Conservation (phyloP, 1,140 invertebrate genomes). For the Pissodes strobi region DNA sequence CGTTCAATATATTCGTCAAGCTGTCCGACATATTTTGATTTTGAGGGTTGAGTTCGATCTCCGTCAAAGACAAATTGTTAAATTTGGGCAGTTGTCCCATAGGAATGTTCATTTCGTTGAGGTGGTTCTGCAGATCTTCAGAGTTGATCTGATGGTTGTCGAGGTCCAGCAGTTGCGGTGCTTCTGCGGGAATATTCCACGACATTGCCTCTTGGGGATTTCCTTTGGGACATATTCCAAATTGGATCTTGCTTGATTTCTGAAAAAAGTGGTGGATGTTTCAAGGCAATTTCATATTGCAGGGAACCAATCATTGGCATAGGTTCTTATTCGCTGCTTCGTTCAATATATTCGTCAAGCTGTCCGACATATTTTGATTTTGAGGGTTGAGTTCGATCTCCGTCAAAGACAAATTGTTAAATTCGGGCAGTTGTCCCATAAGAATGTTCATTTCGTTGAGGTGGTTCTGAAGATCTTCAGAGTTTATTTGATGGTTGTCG, state of each 20-base stretch:
- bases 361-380: conserved; percentile 58
- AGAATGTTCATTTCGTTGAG: conserved; percentile 31
- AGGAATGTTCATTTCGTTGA: conserved; percentile 31
- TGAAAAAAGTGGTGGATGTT: no score
- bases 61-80: conserved; percentile 27
- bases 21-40: conserved; percentile 59
- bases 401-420: conserved; percentile 26
- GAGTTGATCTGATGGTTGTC: conserved; percentile 35
- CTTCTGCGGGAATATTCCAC: no score
- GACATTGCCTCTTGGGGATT: no score
- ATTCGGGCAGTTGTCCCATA: no score
- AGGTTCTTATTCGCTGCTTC: background rate
- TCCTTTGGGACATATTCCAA: no score
- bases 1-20: conserved; percentile 57
- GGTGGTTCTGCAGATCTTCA: conserved; percentile 17
- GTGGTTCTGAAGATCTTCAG: conserved; percentile 20
- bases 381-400: conserved; percentile 26
- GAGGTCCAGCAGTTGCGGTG: conserved; percentile 28
- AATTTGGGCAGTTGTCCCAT: no score
- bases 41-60: conserved; percentile 23
- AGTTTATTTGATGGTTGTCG: conserved; percentile 34
- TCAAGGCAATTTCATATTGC: no score
- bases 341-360: conserved; percentile 58
- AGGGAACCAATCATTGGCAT: no score
- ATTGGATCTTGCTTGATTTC: no score